Conservation (phyloP, 2,888 invertebrate species). For the Phragmatobia fuliginosa region DNA sequence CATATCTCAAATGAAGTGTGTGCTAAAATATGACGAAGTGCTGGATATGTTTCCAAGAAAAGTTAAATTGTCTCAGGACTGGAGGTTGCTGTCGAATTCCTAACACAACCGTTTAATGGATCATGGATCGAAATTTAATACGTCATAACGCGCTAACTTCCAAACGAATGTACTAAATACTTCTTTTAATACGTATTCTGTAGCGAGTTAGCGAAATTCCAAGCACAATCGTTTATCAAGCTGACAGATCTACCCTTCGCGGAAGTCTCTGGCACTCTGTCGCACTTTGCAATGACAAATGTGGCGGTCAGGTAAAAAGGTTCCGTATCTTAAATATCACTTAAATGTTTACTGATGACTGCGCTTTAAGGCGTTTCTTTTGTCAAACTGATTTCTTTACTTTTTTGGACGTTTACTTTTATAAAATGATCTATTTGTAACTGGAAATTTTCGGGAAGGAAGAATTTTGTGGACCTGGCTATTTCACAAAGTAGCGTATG, state of each 20-base stretch:
- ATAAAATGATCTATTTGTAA: background rate
- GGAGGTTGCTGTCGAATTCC: background rate
- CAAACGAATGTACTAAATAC: constrained; percentile 45
- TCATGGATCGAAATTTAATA: background rate
- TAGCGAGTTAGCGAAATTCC: constrained; percentile 57
- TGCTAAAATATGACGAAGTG: background rate
- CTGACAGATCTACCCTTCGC: constrained; percentile 76
- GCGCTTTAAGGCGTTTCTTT: background rate
- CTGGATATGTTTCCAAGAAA: background rate
- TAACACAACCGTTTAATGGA: background rate
- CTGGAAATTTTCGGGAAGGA: background rate
- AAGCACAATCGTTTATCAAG: constrained; percentile 74
- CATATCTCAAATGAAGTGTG: background rate
- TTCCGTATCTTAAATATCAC: constrained; percentile 67
- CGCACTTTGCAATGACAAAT: constrained; percentile 74
- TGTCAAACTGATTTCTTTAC: background rate
- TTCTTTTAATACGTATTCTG: constrained; percentile 46
- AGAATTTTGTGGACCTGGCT: background rate
- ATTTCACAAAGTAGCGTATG: background rate
- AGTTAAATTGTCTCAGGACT: background rate
- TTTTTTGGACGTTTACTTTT: background rate
- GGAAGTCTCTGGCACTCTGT: constrained; percentile 62
- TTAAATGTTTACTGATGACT: constrained; percentile 61
- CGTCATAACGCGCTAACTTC: background rate
- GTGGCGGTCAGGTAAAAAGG: constrained; percentile 79